Evolutionary conservation across 2,113 vertebrate genomes (phyloP), one percentile per base, ranked within the genome.

Genomic region (Ceyx cyanopectus): DNA sequence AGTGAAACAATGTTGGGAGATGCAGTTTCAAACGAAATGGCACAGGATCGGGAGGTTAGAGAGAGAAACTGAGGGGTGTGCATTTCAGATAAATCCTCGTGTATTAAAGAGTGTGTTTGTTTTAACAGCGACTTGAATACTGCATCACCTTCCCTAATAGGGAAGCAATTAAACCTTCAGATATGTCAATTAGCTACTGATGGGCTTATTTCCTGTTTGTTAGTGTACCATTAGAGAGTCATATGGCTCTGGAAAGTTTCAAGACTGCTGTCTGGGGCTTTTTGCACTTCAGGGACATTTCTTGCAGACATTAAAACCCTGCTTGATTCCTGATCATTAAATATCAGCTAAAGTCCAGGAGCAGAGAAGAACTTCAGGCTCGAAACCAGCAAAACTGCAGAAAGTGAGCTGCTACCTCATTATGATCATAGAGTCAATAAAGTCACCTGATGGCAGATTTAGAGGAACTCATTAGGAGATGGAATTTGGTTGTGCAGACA

Each of bases 361-460:
- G 78, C 68, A 69, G 80, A 91, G 81, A 41, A 89, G 76, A 90
- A 78, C 82, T 57, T 26, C 3, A 57, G 66, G 41, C 74, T 88
- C 41, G 34, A 91, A 94, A 94, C 80, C 86, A 87, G 93, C 87
- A 93, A 91, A 93, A 90, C 85, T 88, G 75, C 86, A 93, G 81
- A 97, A 97, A 95, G 90, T 87, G 92, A 96, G 89, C 94, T 96
- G 95, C 95, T 96, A 90, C 95, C 95, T 98, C 97, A 98, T 98
- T 97, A 97, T 95, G 95, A 97, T 96, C 96, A 95, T 91, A 95
- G 92, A 97, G 96, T 97, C 96, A 98, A 97, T 98, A 97, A 98
- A 98, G 96, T 97, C 93, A 95, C 97, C 96, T 96, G 97, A 97
- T 97, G 97, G 97, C 97, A 98, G 97, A 97, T 98, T 98, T 98